Evolutionary conservation across 64 coral and sea anemone species (phyloP).

Genomic region (Montipora foliosa): DNA sequence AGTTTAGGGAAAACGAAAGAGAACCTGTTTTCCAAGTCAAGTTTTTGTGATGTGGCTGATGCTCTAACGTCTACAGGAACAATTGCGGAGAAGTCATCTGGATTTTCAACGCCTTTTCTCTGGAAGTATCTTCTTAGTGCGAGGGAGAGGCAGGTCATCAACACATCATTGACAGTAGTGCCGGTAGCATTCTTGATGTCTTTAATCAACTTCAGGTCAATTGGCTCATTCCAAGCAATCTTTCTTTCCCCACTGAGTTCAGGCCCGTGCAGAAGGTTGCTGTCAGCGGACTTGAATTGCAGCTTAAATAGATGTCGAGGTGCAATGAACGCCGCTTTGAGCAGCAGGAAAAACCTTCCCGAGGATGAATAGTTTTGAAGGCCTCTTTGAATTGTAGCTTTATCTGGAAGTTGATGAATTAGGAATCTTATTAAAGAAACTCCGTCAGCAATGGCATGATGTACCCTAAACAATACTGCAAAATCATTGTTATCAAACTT

Average conservation of each 20-base stretch:
- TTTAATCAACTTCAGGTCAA: slow-evolving; percentile 80
- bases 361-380: slow-evolving; percentile 64
- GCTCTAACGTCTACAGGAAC: slow-evolving; percentile 92
- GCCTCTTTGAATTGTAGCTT: slow-evolving; percentile 57
- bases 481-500: slow-evolving; percentile 65
- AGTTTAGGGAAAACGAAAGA: slow-evolving; percentile 77
- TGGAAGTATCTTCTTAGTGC: slow-evolving; percentile 84
- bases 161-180: slow-evolving; percentile 92
- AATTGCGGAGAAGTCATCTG: slow-evolving; percentile 72
- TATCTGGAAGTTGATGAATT: slow-evolving; percentile 65
- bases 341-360: slow-evolving; percentile 21
- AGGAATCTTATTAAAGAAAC: slow-evolving; percentile 81
- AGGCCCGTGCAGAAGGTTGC: slow-evolving; percentile 82
- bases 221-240: slow-evolving; percentile 72
- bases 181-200: slow-evolving; percentile 82
- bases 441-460: slow-evolving; percentile 88
- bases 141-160: slow-evolving; percentile 80
- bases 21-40: slow-evolving; percentile 84
- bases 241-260: slow-evolving; percentile 79
- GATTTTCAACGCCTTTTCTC: slow-evolving; percentile 68
- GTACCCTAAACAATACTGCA: slow-evolving; percentile 61
- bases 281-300: slow-evolving; percentile 42
- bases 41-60: slow-evolving; percentile 2
- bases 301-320: slow-evolving; percentile 41
- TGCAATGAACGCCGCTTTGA: slow-evolving; percentile 70